phyloP scores from a whole-genome alignment of 2,113 vertebrate species.

The Dicrurus megarhynchus region DNA sequence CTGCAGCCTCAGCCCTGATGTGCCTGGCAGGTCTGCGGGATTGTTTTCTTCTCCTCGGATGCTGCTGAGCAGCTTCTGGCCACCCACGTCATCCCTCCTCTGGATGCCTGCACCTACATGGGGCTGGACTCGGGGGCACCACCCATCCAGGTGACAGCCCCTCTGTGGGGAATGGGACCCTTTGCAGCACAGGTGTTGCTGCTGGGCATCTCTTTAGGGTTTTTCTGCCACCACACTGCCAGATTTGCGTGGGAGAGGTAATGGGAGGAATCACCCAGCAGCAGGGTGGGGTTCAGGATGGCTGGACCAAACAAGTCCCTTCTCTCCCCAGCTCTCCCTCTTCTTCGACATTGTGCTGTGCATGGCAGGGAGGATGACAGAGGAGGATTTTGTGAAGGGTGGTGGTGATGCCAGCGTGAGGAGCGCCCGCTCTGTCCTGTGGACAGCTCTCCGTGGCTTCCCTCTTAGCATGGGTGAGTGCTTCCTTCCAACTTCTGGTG shows the following conservation, averaged over 20 bases:
- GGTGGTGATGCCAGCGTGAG: slow-evolving; percentile 26
- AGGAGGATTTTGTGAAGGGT: slow-evolving; percentile 77
- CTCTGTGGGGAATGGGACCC: fast-evolving
- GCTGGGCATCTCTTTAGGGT: neutral
- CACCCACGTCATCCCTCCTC: slow-evolving; percentile 85
- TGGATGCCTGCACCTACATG: slow-evolving; percentile 94
- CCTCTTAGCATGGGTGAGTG: slow-evolving; percentile 81
- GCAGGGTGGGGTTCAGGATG: neutral
- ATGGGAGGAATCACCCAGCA: neutral
- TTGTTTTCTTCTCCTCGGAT: slow-evolving; percentile 87
- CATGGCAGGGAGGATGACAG: slow-evolving; percentile 79
- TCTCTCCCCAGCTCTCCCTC: slow-evolving; percentile 83
- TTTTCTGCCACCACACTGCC: neutral
- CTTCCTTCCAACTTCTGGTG: neutral
- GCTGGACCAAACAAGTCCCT: neutral
- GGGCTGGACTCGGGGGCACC: slow-evolving; percentile 92
- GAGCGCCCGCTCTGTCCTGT: slow-evolving; percentile 79
- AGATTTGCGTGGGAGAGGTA: neutral
- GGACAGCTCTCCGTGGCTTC: slow-evolving; percentile 81
- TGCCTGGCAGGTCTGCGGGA: slow-evolving; percentile 84
- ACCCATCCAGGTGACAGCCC: slow-evolving; percentile 82
- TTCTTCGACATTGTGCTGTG: slow-evolving; percentile 91
- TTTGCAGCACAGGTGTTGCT: fast-evolving
- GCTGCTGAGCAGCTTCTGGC: slow-evolving; percentile 88
- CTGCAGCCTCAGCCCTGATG: neutral